A percentile compares a stretch with the other conserved stretches of the same genome.
Evolutionary conservation across 2,797 vertebrate species (phyloP).

Genomic region (Gymnopithys bicolor): DNA sequence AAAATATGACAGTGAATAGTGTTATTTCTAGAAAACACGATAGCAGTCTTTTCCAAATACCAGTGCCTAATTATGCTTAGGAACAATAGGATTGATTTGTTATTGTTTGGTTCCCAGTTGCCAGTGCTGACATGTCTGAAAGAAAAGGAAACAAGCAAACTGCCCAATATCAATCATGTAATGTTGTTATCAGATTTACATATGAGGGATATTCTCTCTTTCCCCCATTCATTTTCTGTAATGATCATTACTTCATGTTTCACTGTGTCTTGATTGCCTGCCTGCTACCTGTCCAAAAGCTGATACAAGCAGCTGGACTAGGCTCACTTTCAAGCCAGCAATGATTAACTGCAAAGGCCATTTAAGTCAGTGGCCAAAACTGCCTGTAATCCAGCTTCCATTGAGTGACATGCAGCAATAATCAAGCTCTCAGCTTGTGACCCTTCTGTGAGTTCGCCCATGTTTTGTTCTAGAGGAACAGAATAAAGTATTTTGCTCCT

Average conservation of each 20-base stretch:
- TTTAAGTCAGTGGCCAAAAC: background rate
- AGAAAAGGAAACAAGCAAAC: background rate
- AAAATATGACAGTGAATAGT: background rate
- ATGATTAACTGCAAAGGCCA: background rate
- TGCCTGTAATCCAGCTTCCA: background rate
- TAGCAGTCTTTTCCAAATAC: background rate
- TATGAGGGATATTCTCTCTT: conserved; percentile 14
- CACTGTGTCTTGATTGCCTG: background rate
- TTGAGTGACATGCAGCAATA: background rate
- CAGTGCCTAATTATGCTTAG: background rate
- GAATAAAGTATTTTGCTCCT: background rate
- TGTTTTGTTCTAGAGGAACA: background rate
- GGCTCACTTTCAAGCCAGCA: background rate
- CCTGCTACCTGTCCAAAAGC: conserved; percentile 15
- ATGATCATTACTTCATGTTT: conserved; percentile 32
- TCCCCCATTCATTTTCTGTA: conserved; percentile 50
- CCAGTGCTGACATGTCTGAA: background rate
- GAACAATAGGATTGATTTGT: conserved; percentile 22
- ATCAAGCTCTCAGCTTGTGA: background rate
- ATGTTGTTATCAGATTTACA: conserved; percentile 13
- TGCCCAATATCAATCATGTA: background rate
- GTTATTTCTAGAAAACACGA: background rate
- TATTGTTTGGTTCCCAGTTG: background rate
- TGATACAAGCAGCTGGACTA: background rate
- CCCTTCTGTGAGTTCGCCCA: background rate